Percentiles rank a stretch among this genome's conserved stretches.
Evolutionary conservation across 2,888 invertebrate genomes (phyloP).

Genomic region (Polymixis lichenea): DNA sequence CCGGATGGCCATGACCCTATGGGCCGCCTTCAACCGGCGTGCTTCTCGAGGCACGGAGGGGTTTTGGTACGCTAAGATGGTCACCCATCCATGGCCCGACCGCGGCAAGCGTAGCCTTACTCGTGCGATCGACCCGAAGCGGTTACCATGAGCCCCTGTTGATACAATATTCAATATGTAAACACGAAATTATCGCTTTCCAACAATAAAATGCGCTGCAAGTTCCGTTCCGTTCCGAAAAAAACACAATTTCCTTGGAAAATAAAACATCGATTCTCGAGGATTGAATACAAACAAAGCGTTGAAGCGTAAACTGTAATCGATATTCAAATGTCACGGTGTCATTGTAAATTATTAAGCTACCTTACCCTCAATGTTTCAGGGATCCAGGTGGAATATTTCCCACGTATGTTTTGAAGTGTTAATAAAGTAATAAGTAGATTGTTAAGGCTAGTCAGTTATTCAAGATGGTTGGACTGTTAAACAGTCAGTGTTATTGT

Average conservation of each 20-base stretch:
- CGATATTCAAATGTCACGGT: conserved; percentile 27
- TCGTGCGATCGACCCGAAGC: not conserved
- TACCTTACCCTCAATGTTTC: not conserved
- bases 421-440: not conserved
- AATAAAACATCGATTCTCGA: conserved; percentile 15
- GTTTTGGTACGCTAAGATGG: not conserved
- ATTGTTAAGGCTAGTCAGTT: conserved; percentile 3
- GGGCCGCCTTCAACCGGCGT: no score
- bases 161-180: not conserved
- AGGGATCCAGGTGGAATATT: conserved; percentile 12
- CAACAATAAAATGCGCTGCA: not conserved
- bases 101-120: not conserved
- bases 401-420: not conserved
- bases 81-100: not conserved
- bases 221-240: not conserved
- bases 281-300: conserved; percentile 15
- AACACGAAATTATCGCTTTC: not conserved
- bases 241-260: conserved; percentile 7
- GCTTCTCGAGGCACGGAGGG: not conserved
- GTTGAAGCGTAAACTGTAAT: conserved; percentile 31
- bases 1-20: no score
- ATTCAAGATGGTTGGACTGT: not conserved
- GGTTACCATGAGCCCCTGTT: no score
- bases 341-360: conserved; percentile 21
- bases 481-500: not conserved